Base-by-base conservation (phyloP, 2,797 vertebrate species). In the Apogon talboti region DNA sequence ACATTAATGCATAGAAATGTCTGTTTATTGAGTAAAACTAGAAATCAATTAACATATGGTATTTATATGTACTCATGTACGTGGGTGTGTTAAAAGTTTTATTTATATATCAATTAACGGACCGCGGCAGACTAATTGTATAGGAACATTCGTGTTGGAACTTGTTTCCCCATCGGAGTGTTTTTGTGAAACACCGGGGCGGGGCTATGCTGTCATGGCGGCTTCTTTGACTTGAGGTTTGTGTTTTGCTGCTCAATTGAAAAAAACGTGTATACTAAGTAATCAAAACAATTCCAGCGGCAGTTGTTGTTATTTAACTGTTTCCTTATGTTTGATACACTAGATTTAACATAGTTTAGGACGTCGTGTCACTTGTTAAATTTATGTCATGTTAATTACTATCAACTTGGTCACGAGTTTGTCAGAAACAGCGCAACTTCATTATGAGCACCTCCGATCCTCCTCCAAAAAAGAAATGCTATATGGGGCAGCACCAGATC, bases 401-500 rank as follows among this genome's bases (percentile, higher is more conserved):
- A 19, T 14, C 15, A 53, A 54, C 4, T 16, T 41, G 14, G 28
- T 56, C 18, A n/a, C 14, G 9, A 43, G 55, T 67, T 59, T 64
- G 54, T 56, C 47, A 43, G 35, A 51, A 54, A 10, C 42, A 8
- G 8, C 3, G 11, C 55, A 46, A 3, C 24, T 16, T 44, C 61
- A 82, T 11, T 1, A 93, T 92, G 92, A 89, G 60, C 73, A 57
- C 33, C 8, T 59, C 68, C 40, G 77, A 18, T 66, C 67, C 76
- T 55, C 69, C 74, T 24, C 42, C 54, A 42, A 92, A 88, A 62
- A 92, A 85, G 84, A 95, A 91, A 50, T 87, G 84, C 72, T 94
- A 92, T 82, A 81, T 94, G 86, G 93, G 93, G 13, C 92, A 89
- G 44, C 93, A 92, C 56, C 90, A 92, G 49, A 75, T 94, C 57